These are phyloP conservation scores for Podotricha telesiphe DNA, from an alignment of 2,888 invertebrate genomes.

Conservation along the genomic window DNA sequence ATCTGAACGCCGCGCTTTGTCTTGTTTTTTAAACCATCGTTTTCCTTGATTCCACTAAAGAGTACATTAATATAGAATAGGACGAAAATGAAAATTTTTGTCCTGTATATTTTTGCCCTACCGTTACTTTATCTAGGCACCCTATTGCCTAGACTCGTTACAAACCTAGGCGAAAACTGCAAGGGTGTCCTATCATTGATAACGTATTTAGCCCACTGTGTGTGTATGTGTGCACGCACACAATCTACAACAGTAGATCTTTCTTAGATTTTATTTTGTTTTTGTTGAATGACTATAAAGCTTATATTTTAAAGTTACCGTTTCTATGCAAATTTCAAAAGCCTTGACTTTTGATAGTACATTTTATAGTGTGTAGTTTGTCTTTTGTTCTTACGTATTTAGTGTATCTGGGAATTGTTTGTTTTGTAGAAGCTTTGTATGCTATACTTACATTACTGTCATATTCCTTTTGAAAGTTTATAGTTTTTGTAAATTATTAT, in stretches of 20 bases:
- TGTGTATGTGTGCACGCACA: slow-evolving; percentile 40
- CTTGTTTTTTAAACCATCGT: too few relatives aligned
- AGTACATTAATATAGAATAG: not conserved
- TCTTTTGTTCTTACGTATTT: not conserved
- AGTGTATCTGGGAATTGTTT: not conserved
- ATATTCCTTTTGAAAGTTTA: too few relatives aligned
- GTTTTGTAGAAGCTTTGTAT: not conserved
- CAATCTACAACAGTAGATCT: not conserved
- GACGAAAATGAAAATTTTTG: not conserved
- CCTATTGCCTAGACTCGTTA: slow-evolving; percentile 74
- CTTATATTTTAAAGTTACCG: slow-evolving; percentile 8
- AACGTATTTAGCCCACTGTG: slow-evolving; percentile 47
- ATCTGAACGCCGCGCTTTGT: too few relatives aligned
- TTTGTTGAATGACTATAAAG: slow-evolving; percentile 13
- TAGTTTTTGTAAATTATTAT: too few relatives aligned
- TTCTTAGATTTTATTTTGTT: slow-evolving; percentile 13
- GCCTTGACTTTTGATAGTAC: slow-evolving; percentile 11
- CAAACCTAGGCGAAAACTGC: slow-evolving; percentile 74
- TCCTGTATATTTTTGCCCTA: slow-evolving; percentile 51
- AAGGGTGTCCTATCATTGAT: slow-evolving; percentile 66
- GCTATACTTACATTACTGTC: too few relatives aligned
- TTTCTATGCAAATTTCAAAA: not conserved
- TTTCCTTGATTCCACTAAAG: too few relatives aligned
- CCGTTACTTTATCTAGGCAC: slow-evolving; percentile 78
- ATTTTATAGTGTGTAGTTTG: not conserved